A percentile compares a stretch with the other conserved stretches of the same genome.
phyloP scores from a whole-genome alignment of 2,888 invertebrate genomes.

The Rotaria socialis region DNA sequence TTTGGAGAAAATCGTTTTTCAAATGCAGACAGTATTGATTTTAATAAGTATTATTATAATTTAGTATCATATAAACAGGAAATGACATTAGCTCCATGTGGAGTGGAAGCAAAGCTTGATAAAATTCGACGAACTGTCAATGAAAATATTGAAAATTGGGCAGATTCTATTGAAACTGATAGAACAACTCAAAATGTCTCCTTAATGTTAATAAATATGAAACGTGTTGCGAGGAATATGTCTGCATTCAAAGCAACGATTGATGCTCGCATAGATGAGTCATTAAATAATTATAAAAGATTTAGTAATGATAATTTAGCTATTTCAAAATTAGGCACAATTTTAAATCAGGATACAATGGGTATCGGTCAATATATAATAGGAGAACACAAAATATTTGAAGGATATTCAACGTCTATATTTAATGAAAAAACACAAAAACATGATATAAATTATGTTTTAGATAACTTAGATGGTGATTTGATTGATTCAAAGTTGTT shows the following conservation, averaged over 20 bases:
- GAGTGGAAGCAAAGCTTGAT: no score
- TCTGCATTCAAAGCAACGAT: background rate
- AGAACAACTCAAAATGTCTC: no score
- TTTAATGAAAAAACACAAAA: background rate
- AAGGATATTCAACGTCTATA: background rate
- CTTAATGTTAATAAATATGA: background rate
- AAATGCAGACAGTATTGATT: no score
- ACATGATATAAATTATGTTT: slow-evolving; percentile 25
- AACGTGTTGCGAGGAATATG: background rate
- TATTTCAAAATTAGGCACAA: background rate
- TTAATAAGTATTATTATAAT: no score
- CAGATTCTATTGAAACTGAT: no score
- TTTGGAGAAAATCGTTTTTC: no score
- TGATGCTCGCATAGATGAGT: background rate
- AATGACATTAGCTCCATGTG: no score
- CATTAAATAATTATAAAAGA: background rate
- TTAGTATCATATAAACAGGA: no score
- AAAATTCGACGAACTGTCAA: no score
- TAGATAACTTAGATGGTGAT: background rate
- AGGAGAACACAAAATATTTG: background rate
- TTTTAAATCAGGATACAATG: background rate
- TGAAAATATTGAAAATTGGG: no score
- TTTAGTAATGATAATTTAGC: background rate
- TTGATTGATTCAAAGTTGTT: background rate
- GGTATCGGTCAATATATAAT: background rate